phyloP scores from a whole-genome alignment of 2,888 invertebrate genomes.

The Papilio protenor region DNA sequence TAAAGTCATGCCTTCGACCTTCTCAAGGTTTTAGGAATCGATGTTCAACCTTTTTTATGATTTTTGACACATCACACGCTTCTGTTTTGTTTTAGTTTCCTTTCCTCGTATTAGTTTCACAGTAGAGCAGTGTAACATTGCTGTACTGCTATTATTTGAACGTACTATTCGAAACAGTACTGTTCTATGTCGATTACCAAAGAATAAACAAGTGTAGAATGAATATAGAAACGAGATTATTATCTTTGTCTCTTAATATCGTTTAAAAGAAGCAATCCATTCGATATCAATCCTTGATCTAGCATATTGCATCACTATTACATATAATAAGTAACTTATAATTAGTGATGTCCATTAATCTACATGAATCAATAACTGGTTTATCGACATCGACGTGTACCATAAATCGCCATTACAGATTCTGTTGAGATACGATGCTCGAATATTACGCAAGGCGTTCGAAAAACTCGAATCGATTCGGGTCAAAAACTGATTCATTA shows the following conservation, averaged over 20 bases:
- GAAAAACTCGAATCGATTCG: slow-evolving; percentile 36
- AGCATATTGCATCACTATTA: slow-evolving; percentile 2
- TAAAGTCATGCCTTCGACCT: neutral
- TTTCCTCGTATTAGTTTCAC: too few species aligned
- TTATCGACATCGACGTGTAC: slow-evolving; percentile 13
- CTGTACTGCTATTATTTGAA: neutral
- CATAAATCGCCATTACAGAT: slow-evolving; percentile 31
- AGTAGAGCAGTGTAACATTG: neutral
- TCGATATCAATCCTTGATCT: neutral
- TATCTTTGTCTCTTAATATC: neutral
- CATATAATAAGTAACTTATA: neutral
- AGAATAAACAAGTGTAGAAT: neutral
- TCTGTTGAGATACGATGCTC: slow-evolving; percentile 21
- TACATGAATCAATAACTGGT: slow-evolving; percentile 36
- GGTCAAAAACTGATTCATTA: slow-evolving; percentile 42
- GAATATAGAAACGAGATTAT: neutral
- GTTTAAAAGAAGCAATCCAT: neutral
- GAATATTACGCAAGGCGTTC: slow-evolving; percentile 34
- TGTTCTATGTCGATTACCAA: neutral
- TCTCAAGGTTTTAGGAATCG: neutral
- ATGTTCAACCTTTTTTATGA: neutral
- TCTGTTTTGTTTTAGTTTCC: neutral
- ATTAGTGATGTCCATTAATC: slow-evolving; percentile 32
- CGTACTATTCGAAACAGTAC: neutral
- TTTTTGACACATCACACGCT: neutral